Conservation (phyloP, 2,113 vertebrate species). For the Megalops atlanticus region DNA sequence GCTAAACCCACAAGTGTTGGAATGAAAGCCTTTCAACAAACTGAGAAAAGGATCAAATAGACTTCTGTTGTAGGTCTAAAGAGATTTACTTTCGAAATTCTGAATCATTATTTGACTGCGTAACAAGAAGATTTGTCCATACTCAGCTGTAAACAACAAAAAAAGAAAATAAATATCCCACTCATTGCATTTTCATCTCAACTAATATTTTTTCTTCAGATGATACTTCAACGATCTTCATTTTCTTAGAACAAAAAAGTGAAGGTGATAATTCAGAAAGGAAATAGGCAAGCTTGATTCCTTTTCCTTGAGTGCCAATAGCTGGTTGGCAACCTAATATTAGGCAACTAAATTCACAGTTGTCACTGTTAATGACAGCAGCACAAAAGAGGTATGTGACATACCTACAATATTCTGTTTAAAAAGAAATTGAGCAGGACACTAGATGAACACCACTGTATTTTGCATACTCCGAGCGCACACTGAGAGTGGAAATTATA, state of each 20-base stretch:
- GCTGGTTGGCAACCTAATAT: constrained; percentile 29
- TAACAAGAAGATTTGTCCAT: constrained; percentile 35
- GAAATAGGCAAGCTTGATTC: constrained; percentile 20
- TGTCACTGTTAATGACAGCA: constrained; percentile 31
- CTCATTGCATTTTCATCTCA: constrained; percentile 41
- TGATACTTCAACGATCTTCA: constrained; percentile 38
- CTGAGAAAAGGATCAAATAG: constrained; percentile 28
- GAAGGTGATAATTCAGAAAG: constrained; percentile 33
- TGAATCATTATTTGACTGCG: constrained; percentile 31
- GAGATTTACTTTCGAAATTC: constrained; percentile 34
- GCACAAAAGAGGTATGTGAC: constrained; percentile 25
- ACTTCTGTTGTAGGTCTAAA: constrained; percentile 31
- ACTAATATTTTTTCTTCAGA: constrained; percentile 29
- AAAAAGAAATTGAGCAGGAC: background rate
- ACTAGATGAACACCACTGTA: background rate
- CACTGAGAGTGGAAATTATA: background rate
- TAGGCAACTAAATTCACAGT: constrained; percentile 30
- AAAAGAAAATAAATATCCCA: constrained; percentile 32
- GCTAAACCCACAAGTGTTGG: constrained; percentile 21
- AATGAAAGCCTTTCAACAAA: constrained; percentile 22
- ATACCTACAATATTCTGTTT: constrained; percentile 2
- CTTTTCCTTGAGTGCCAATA: constrained; percentile 23
- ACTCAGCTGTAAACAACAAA: constrained; percentile 34
- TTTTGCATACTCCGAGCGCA: background rate
- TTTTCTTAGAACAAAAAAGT: constrained; percentile 2